These are phyloP conservation scores for Corythaixoides concolor DNA, from an alignment of 2,113 vertebrate genomes.

Conservation along the genomic window DNA sequence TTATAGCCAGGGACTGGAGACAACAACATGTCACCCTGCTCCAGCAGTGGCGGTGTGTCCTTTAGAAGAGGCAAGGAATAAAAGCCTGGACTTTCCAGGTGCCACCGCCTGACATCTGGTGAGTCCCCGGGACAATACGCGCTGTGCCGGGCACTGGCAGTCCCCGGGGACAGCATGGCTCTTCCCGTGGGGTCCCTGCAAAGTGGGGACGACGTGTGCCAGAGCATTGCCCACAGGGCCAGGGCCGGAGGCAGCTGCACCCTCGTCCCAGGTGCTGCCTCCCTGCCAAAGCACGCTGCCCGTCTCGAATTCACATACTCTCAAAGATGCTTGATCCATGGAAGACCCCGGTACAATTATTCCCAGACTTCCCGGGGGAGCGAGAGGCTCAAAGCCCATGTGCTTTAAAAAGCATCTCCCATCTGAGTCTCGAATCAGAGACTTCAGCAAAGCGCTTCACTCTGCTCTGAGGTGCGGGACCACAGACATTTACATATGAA, in stretches of 20 bases:
- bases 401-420: neutral
- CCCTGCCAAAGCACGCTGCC: rapidly evolving
- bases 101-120: neutral
- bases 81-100: neutral
- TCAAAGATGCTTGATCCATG: rapidly evolving
- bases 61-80: neutral
- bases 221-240: rapidly evolving
- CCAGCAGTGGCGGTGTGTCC: rapidly evolving
- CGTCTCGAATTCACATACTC: rapidly evolving
- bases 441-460: neutral
- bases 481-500: rapidly evolving
- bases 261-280: neutral
- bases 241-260: neutral
- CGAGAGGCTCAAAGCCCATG: rapidly evolving
- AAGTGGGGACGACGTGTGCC: rapidly evolving
- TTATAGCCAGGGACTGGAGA: rapidly evolving
- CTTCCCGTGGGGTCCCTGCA: neutral
- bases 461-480: neutral
- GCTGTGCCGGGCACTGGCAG: neutral
- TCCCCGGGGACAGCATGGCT: neutral
- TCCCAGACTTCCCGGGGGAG: rapidly evolving
- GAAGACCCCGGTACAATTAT: rapidly evolving
- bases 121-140: rapidly evolving
- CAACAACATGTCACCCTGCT: neutral
- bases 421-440: neutral